phyloP scores from a whole-genome alignment of 2,797 vertebrate species.

The Periparus ater region DNA sequence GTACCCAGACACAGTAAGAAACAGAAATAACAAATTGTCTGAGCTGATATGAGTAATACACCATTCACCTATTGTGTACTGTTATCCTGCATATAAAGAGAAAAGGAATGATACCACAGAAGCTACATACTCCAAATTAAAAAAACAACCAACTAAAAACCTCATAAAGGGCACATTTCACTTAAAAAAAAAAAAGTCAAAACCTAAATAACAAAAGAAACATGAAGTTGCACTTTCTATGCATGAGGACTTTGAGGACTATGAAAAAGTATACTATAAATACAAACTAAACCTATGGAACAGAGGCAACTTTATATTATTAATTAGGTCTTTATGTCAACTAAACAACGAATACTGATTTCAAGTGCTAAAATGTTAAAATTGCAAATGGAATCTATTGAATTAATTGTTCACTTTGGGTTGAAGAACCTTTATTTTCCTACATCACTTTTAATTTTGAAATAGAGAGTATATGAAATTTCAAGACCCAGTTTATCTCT shows the following conservation, averaged over 20 bases:
- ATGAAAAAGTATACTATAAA: neutral
- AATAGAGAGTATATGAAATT: neutral
- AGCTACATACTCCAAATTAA: neutral
- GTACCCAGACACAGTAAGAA: neutral
- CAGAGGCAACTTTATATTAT: neutral
- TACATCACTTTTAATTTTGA: neutral
- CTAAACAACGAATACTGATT: neutral
- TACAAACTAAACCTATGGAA: neutral
- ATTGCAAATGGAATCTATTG: neutral
- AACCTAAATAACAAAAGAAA: neutral
- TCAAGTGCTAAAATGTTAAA: neutral
- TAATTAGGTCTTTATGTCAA: neutral
- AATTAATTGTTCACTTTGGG: neutral
- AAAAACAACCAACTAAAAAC: neutral
- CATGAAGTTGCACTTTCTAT: neutral
- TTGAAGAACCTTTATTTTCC: neutral
- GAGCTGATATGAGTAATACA: neutral
- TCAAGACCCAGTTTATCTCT: neutral
- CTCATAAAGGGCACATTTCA: neutral
- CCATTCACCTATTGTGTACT: neutral
- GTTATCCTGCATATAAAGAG: neutral
- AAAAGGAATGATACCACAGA: neutral
- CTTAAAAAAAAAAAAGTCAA: neutral
- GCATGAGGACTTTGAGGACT: neutral
- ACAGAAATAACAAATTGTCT: constrained; percentile 16